These are phyloP conservation scores for Nomada hirtipes DNA, from an alignment of 2,888 invertebrate genomes.

Conservation along the genomic window DNA sequence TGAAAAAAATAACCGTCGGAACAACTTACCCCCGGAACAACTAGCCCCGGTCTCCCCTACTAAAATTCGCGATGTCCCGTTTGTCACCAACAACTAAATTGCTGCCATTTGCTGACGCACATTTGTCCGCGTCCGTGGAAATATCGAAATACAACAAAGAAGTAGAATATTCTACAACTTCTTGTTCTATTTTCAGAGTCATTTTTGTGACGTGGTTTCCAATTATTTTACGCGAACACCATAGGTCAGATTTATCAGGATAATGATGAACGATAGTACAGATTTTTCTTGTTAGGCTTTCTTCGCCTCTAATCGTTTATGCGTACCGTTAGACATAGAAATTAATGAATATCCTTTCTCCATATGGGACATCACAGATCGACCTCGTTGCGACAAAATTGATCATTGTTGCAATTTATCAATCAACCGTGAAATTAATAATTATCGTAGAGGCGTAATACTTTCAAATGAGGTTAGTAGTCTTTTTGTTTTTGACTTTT, in stretches of 20 bases:
- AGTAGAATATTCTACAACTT: too few relatives aligned
- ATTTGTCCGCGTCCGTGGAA: too few relatives aligned
- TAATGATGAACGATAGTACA: conserved; percentile 20
- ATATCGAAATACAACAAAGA: too few relatives aligned
- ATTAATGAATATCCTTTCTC: conserved; percentile 22
- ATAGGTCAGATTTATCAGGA: neutral
- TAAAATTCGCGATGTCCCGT: too few relatives aligned
- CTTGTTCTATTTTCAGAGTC: neutral
- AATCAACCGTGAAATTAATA: conserved; percentile 7
- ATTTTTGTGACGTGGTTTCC: neutral
- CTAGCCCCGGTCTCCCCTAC: too few relatives aligned
- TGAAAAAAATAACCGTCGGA: too few relatives aligned
- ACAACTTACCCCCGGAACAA: too few relatives aligned
- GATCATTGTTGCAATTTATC: conserved; percentile 21
- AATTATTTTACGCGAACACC: neutral
- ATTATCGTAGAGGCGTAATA: conserved; percentile 1
- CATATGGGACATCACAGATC: neutral
- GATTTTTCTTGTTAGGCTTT: conserved; percentile 1
- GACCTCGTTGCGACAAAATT: conserved; percentile 20
- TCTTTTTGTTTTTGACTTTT: too few relatives aligned
- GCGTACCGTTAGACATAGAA: conserved; percentile 22
- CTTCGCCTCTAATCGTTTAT: conserved; percentile 10
- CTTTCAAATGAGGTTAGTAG: neutral
- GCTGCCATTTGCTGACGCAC: too few relatives aligned
- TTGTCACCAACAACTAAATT: too few relatives aligned